A percentile compares a stretch with the other conserved stretches of the same genome.
Evolutionary conservation across 2,113 vertebrate species (phyloP).

Genomic region (Chaetodon trifascialis): DNA sequence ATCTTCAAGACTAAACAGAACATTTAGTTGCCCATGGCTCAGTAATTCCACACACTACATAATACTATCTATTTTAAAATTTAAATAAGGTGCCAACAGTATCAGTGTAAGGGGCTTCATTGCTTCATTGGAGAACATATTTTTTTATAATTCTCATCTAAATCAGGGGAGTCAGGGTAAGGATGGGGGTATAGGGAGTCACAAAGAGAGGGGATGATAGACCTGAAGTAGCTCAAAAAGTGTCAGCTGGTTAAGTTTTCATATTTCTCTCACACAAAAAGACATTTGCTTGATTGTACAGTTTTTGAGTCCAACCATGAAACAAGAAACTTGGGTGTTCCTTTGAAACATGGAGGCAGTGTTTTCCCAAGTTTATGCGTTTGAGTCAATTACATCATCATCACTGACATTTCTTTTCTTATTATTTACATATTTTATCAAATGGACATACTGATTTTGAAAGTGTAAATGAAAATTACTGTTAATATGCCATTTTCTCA

Average conservation of each 20-base stretch:
- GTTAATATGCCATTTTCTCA: too few relatives aligned
- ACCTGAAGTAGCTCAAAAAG: not conserved
- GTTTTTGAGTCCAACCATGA: not conserved
- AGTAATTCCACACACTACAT: not conserved
- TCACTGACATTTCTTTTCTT: too few relatives aligned
- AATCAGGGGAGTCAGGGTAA: not conserved
- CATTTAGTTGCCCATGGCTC: not conserved
- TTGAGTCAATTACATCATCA: too few relatives aligned
- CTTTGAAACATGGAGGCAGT: not conserved
- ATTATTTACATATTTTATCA: too few relatives aligned
- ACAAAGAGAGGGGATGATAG: slow-evolving; percentile 20
- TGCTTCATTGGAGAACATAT: not conserved
- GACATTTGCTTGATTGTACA: not conserved
- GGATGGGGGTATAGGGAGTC: slow-evolving; percentile 43
- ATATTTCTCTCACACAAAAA: not conserved
- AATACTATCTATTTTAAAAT: not conserved
- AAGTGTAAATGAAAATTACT: too few relatives aligned
- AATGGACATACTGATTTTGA: too few relatives aligned
- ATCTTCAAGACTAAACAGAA: not conserved
- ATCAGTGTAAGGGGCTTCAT: not conserved
- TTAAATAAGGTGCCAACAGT: not conserved
- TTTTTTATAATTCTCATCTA: not conserved
- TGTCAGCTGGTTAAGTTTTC: not conserved
- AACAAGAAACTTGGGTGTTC: not conserved
- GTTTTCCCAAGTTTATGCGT: not conserved